Percentiles rank a stretch among this genome's conserved stretches.
Conservation (phyloP, 2,888 invertebrate genomes). For the Parthenolecanium corni region DNA sequence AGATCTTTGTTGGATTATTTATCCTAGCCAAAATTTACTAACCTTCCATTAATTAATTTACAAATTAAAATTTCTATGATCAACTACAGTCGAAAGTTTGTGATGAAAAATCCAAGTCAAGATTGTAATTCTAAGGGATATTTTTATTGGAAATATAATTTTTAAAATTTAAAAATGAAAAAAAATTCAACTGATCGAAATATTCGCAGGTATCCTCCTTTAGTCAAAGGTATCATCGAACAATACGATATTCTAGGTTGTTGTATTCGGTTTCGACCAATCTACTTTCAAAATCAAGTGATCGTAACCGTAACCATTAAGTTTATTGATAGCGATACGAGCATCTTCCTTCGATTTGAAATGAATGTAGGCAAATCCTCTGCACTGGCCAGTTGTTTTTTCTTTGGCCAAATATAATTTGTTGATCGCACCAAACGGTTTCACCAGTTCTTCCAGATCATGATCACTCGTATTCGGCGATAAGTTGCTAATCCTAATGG, state of each 20-base stretch:
- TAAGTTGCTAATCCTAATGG: conserved; percentile 92
- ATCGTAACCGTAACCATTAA: conserved; percentile 92
- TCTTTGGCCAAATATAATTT: conserved; percentile 95
- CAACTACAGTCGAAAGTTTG: no score
- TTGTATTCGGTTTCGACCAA: conserved; percentile 76
- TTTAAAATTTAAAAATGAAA: no score
- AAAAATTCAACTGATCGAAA: no score
- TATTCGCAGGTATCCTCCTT: no score
- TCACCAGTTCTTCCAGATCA: conserved; percentile 90
- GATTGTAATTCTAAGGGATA: no score
- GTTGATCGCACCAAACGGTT: conserved; percentile 82
- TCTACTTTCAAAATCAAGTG: conserved; percentile 97
- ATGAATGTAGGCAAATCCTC: conserved; percentile 97
- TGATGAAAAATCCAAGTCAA: no score
- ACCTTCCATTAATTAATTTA: no score
- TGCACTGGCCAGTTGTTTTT: conserved; percentile 70
- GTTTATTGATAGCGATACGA: conserved; percentile 72
- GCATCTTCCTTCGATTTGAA: conserved; percentile 86
- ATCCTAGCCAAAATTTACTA: no score
- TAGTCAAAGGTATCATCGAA: no score
- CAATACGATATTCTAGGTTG: neutral
- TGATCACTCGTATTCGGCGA: conserved; percentile 91
- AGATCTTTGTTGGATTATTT: no score
- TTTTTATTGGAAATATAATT: no score
- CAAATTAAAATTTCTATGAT: no score